phyloP scores from a whole-genome alignment of 1,140 invertebrate genomes.

The Cydia strobilella region DNA sequence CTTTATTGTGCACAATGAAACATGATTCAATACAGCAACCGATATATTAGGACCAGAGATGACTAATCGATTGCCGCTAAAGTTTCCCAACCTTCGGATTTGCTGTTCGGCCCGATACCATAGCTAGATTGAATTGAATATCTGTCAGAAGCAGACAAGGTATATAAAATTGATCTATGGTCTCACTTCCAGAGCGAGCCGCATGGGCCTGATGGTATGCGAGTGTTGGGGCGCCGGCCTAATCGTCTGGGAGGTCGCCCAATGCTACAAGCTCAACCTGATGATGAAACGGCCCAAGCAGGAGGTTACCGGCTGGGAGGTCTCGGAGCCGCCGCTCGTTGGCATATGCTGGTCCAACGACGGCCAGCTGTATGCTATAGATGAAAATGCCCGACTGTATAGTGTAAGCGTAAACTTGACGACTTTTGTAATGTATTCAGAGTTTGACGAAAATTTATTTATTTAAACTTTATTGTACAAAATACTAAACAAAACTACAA shows the following conservation, averaged over 20 bases:
- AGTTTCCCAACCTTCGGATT: no score
- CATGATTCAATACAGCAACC: no score
- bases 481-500: no score
- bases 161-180: no score
- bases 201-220: conserved; percentile 61
- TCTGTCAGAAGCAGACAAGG: no score
- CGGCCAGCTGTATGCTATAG: conserved; percentile 69
- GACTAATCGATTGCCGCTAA: background rate
- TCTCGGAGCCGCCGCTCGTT: conserved; percentile 55
- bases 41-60: no score
- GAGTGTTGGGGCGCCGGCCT: conserved; percentile 68
- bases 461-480: no score
- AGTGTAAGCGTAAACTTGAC: conserved; percentile 48
- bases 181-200: conserved; percentile 54
- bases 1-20: no score
- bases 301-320: conserved; percentile 57
- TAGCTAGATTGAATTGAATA: no score
- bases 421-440: background rate
- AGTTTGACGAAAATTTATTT: background rate
- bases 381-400: conserved; percentile 63
- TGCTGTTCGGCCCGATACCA: no score
- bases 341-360: conserved; percentile 68
- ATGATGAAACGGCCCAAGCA: conserved; percentile 57
- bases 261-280: conserved; percentile 66
- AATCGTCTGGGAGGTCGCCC: conserved; percentile 73